Evolutionary conservation across 2,113 vertebrate species (phyloP).

Genomic region (Apistogramma diplotaenia): DNA sequence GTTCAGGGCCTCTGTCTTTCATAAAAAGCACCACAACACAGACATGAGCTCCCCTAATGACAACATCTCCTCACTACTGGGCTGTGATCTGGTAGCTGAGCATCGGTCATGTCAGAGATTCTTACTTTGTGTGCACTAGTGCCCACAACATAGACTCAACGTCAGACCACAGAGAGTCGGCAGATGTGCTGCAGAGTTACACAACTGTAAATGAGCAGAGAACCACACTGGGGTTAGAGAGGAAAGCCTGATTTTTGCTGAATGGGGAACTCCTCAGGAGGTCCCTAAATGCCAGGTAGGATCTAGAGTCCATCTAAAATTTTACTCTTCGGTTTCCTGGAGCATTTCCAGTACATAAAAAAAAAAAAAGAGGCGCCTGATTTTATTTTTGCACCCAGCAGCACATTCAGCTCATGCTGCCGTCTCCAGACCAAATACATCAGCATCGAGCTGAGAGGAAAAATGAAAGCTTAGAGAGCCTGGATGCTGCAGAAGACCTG

Average conservation of each 20-base stretch:
- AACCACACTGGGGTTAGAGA: not conserved
- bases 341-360: not conserved
- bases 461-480: not conserved
- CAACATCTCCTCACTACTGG: not conserved
- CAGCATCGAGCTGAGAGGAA: not conserved
- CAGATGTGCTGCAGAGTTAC: constrained; percentile 23
- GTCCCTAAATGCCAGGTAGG: not conserved
- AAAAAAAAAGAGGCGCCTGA: not conserved
- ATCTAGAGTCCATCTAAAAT: not conserved
- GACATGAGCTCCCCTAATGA: not conserved
- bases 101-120: not conserved
- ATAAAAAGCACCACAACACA: constrained; percentile 40
- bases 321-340: not conserved
- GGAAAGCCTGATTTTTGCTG: not conserved
- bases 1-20: constrained; percentile 28
- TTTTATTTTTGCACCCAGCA: not conserved
- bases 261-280: not conserved
- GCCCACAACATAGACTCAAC: not conserved
- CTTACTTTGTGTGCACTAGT: not conserved
- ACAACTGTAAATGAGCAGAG: constrained; percentile 11
- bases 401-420: not conserved
- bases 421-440: not conserved
- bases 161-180: not conserved
- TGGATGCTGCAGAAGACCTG: not conserved
- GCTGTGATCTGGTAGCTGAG: not conserved